Conservation (phyloP, 1,140 invertebrate species). For the Epicauta chinensis region DNA sequence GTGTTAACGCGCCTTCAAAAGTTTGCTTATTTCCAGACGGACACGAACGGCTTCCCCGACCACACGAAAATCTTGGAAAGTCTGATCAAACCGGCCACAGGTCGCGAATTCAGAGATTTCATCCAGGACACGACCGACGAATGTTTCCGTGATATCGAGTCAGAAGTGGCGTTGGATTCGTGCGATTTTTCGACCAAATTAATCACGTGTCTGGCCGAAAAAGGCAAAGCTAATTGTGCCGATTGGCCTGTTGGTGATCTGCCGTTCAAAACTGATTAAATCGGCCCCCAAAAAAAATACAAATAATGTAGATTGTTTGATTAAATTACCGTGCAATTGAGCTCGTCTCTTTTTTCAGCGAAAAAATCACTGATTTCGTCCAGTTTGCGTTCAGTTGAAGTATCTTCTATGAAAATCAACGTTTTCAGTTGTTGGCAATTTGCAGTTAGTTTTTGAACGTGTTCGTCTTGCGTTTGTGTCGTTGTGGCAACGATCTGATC, state of each 20-base stretch:
- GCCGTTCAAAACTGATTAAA: constrained; percentile 19
- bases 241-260: constrained; percentile 38
- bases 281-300: background rate
- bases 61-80: constrained; percentile 28
- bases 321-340: constrained; percentile 3
- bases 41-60: constrained; percentile 32
- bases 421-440: too few relatives aligned
- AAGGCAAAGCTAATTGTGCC: constrained; percentile 36
- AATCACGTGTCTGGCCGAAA: constrained; percentile 35
- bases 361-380: background rate
- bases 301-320: background rate
- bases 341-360: background rate
- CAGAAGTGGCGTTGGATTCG: constrained; percentile 23
- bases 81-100: constrained; percentile 26
- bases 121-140: constrained; percentile 36
- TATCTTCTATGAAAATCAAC: background rate
- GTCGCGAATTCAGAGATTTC: constrained; percentile 34
- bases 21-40: constrained; percentile 31
- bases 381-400: background rate
- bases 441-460: too few relatives aligned
- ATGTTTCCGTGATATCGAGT: constrained; percentile 35
- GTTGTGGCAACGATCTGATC: constrained; percentile 9
- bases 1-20: too few relatives aligned
- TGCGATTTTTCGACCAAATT: constrained; percentile 34
- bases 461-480: background rate